These are phyloP conservation scores for Callithrix jacchus DNA, from an alignment of 2,113 vertebrate species.

Conservation along the genomic window DNA sequence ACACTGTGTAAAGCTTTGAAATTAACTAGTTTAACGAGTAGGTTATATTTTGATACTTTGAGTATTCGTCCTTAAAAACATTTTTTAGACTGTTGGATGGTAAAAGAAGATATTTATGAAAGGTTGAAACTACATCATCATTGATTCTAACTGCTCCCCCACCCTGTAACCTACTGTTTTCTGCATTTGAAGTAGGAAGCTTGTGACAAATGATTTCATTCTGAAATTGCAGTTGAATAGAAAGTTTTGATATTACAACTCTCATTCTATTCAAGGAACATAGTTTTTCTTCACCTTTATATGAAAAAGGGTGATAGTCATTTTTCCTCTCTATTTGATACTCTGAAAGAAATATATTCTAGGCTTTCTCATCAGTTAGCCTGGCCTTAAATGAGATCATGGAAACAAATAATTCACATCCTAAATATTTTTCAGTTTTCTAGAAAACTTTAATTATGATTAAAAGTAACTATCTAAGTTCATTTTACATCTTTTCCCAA, in stretches of 20 bases:
- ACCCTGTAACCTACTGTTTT: background rate
- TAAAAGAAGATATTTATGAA: background rate
- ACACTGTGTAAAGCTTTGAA: background rate
- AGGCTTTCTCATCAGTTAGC: background rate
- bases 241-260: conserved; percentile 27
- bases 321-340: background rate
- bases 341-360: background rate
- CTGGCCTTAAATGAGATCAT: background rate
- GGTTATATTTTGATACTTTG: too few species aligned
- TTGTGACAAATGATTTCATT: background rate
- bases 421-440: conserved; percentile 38
- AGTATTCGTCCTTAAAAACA: background rate
- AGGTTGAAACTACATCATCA: background rate
- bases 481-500: background rate
- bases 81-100: background rate
- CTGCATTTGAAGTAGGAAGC: conserved; percentile 5
- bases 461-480: background rate
- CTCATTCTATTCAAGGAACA: background rate
- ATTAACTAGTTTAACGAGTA: background rate
- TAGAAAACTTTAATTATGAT: conserved; percentile 7
- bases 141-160: background rate
- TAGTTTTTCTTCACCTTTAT: background rate
- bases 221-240: background rate
- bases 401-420: background rate
- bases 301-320: background rate